phyloP scores from a whole-genome alignment of 1,140 invertebrate genomes.

The Vanessa tameamea region DNA sequence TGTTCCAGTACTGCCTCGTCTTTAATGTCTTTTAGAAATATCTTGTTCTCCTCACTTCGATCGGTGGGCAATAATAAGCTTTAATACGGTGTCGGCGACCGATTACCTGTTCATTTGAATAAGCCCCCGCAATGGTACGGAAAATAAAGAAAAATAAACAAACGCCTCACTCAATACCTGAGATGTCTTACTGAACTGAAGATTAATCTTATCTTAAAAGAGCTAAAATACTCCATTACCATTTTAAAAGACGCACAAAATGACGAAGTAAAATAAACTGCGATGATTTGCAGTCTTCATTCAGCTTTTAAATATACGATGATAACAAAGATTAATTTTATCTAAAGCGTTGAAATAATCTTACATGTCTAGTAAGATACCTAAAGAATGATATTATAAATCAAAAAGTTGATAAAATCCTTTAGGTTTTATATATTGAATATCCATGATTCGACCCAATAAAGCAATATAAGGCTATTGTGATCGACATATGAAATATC shows the following conservation, averaged over 20 bases:
- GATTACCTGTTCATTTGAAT: conserved; percentile 57
- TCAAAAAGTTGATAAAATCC: neutral
- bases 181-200: conserved; percentile 33
- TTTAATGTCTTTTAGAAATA: conserved; percentile 29
- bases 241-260: conserved; percentile 30
- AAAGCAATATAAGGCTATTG: conserved; percentile 45
- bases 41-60: conserved; percentile 27
- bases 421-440: conserved; percentile 10
- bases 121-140: conserved; percentile 50
- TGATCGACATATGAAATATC: conserved; percentile 52
- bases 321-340: neutral
- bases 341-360: neutral
- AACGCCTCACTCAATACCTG: conserved; percentile 20
- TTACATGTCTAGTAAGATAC: neutral
- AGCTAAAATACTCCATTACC: conserved; percentile 37
- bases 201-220: conserved; percentile 41
- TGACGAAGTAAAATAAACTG: conserved; percentile 18
- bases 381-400: neutral
- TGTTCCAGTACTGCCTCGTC: conserved; percentile 20
- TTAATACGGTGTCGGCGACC: conserved; percentile 55
- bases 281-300: neutral
- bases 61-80: conserved; percentile 36
- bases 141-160: conserved; percentile 49
- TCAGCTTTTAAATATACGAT: neutral
- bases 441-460: conserved; percentile 34